Evolutionary conservation across 92 coral and sea anemone genomes (phyloP).

Genomic region (Zoanthus gigantus): DNA sequence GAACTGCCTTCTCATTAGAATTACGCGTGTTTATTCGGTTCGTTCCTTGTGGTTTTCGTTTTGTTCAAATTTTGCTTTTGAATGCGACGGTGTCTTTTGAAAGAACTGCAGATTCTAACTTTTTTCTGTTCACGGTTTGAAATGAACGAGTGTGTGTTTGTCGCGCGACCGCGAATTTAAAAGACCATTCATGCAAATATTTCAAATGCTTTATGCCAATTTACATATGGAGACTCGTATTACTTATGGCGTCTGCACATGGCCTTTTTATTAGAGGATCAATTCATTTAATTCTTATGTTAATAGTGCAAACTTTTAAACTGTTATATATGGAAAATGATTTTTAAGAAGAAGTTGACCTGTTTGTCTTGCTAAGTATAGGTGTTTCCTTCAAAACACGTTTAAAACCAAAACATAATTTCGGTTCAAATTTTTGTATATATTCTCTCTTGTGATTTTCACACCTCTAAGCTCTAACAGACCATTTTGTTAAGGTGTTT

Average conservation of each 20-base stretch:
- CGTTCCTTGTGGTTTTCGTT: not conserved
- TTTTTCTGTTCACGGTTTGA: slow-evolving; percentile 10
- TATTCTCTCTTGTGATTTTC: slow-evolving; percentile 14
- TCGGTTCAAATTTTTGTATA: not conserved
- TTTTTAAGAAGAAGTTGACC: not conserved
- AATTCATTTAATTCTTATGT: slow-evolving; percentile 55
- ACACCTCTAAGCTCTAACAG: slow-evolving; percentile 20
- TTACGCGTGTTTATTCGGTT: slow-evolving; percentile 9
- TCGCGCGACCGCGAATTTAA: slow-evolving; percentile 1
- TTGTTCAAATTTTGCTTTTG: slow-evolving; percentile 2
- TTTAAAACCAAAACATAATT: not conserved
- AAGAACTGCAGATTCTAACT: not conserved
- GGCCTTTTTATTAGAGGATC: slow-evolving; percentile 68
- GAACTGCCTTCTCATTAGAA: slow-evolving; percentile 15
- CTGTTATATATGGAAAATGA: not conserved
- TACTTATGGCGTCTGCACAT: slow-evolving; percentile 89
- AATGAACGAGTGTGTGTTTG: not conserved
- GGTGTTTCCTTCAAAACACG: slow-evolving; percentile 26
- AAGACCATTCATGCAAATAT: slow-evolving; percentile 62
- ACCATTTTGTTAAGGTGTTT: slow-evolving; percentile 4
- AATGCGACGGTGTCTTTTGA: not conserved
- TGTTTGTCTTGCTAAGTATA: slow-evolving; percentile 7
- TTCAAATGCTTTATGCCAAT: slow-evolving; percentile 84
- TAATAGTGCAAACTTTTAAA: slow-evolving; percentile 3
- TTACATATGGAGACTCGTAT: slow-evolving; percentile 84